A percentile compares a stretch with the other conserved stretches of the same genome.
These are phyloP conservation scores for Zelleria hepariella DNA, from an alignment of 2,888 invertebrate species.

Conservation along the genomic window DNA sequence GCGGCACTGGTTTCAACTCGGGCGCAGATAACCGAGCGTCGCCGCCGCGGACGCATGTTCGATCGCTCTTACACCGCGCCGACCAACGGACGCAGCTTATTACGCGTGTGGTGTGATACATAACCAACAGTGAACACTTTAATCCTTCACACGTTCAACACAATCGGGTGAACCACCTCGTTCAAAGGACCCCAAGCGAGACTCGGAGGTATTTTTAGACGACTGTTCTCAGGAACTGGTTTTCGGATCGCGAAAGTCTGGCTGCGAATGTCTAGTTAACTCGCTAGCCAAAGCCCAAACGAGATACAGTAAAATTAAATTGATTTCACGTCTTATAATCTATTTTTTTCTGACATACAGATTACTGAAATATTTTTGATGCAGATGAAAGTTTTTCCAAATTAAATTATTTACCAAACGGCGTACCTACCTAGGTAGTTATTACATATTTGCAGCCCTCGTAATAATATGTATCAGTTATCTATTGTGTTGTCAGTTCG, in stretches of 20 bases:
- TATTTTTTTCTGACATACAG: no score
- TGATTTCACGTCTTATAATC: no score
- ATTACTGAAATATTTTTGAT: no score
- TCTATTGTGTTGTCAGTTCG: not conserved
- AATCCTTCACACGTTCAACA: not conserved
- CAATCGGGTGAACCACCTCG: not conserved
- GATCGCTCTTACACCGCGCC: not conserved
- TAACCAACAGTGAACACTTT: not conserved
- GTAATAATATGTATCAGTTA: no score
- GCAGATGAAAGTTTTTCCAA: no score
- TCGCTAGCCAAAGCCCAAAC: not conserved
- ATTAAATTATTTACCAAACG: no score
- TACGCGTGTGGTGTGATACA: not conserved
- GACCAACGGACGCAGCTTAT: not conserved
- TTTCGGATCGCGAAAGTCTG: constrained; percentile 41
- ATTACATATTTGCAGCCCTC: not conserved
- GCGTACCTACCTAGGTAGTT: no score
- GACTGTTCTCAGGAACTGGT: constrained; percentile 36
- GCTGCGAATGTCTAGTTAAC: not conserved
- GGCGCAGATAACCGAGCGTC: not conserved
- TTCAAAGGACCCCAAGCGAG: not conserved
- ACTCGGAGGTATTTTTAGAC: constrained; percentile 52
- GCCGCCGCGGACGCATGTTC: not conserved
- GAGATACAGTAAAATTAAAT: no score
- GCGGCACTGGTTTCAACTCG: constrained; percentile 17